Percentiles rank a stretch among this genome's conserved stretches.
Evolutionary conservation across 2,888 invertebrate species (phyloP).

Genomic region (Himalopsyche japonica): DNA sequence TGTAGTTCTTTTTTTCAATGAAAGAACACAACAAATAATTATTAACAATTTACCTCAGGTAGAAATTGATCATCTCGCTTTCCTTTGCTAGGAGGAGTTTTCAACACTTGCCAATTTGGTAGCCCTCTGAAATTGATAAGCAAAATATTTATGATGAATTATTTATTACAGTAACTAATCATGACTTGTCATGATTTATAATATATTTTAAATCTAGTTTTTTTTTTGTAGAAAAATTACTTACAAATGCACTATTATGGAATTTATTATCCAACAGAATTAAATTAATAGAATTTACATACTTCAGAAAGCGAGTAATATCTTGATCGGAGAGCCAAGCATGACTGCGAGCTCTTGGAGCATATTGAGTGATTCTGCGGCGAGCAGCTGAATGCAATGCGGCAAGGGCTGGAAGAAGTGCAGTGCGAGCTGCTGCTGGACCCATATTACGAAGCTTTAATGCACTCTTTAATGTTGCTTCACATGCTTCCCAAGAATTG

Average conservation of each 20-base stretch:
- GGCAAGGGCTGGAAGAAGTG: constrained; percentile 34
- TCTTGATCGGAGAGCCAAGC: constrained; percentile 94
- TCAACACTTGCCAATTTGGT: constrained; percentile 77
- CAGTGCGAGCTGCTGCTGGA: constrained; percentile 43
- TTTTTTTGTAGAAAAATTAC: too few relatives aligned
- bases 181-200: too few relatives aligned
- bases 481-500: constrained; percentile 36
- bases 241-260: too few relatives aligned
- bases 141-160: background rate
- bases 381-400: constrained; percentile 42
- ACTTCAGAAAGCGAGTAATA: constrained; percentile 89
- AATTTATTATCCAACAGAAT: background rate
- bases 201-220: too few relatives aligned
- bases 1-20: too few relatives aligned
- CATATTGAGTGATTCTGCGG: constrained; percentile 45
- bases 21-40: too few relatives aligned
- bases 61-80: constrained; percentile 42
- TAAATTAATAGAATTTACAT: constrained; percentile 44
- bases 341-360: constrained; percentile 64
- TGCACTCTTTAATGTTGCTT: constrained; percentile 24
- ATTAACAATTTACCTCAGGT: background rate
- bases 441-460: constrained; percentile 43
- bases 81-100: constrained; percentile 48
- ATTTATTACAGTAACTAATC: background rate
- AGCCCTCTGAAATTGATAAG: constrained; percentile 60